Conservation (phyloP, 2,797 vertebrate species). For the Enteromius paludinosus region DNA sequence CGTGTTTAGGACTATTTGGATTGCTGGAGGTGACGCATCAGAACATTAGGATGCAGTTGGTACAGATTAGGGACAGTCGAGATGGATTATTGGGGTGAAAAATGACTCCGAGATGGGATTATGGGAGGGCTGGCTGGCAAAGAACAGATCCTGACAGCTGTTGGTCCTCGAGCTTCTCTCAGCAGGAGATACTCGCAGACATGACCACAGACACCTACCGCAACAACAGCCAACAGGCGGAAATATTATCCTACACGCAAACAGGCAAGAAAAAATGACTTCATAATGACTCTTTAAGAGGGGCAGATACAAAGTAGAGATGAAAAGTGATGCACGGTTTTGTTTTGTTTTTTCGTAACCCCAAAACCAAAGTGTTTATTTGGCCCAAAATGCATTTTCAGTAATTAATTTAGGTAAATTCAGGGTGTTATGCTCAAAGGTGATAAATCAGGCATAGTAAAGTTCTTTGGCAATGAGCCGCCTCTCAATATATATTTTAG, state of each 20-base stretch:
- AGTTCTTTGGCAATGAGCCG: neutral
- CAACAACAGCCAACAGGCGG: constrained; percentile 31
- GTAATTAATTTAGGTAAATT: neutral
- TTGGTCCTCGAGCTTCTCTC: constrained; percentile 50
- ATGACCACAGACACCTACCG: constrained; percentile 25
- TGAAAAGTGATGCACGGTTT: neutral
- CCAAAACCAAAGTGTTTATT: neutral
- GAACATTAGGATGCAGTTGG: constrained; percentile 46
- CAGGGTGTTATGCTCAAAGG: neutral
- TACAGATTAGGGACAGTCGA: constrained; percentile 33
- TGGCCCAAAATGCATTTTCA: neutral
- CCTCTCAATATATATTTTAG: neutral
- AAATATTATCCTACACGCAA: constrained; percentile 9
- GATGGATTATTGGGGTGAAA: constrained; percentile 53
- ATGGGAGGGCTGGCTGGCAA: constrained; percentile 40
- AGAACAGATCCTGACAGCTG: constrained; percentile 52
- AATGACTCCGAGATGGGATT: constrained; percentile 43
- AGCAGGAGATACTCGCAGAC: constrained; percentile 44
- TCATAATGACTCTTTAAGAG: neutral
- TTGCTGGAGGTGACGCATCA: constrained; percentile 44
- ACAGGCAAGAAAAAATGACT: neutral
- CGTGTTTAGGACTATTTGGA: neutral
- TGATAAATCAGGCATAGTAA: neutral
- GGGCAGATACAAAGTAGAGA: neutral
- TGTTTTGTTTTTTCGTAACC: neutral